Evolutionary conservation across 2,797 vertebrate species (phyloP).

Genomic region (Masticophis lateralis): DNA sequence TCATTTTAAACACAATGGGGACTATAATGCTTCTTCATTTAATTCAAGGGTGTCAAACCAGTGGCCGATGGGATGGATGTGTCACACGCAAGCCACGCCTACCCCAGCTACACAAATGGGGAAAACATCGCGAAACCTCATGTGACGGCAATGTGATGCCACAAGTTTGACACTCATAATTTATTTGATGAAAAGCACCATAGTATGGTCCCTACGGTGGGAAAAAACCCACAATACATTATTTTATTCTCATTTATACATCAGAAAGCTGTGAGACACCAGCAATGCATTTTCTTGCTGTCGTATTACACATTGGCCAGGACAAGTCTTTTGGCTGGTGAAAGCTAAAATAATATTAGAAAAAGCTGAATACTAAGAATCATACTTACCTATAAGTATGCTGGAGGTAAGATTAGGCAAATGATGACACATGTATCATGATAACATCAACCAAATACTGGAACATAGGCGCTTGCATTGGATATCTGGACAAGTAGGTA

Average conservation of each 20-base stretch:
- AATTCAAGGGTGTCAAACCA: no score
- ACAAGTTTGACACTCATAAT: no score
- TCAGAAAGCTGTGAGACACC: neutral
- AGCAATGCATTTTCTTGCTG: fast-evolving
- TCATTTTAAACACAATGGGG: neutral
- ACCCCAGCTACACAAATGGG: no score
- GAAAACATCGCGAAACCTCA: no score
- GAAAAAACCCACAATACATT: neutral
- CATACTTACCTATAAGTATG: neutral
- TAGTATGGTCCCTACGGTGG: neutral
- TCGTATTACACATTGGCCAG: fast-evolving
- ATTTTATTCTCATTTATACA: neutral
- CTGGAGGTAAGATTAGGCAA: no score
- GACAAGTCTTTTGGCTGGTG: fast-evolving
- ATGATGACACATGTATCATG: no score
- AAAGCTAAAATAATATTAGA: neutral
- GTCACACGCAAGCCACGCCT: no score
- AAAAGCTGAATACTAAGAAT: neutral
- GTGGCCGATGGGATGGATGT: fast-evolving
- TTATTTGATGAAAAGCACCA: fast-evolving
- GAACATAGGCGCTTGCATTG: neutral
- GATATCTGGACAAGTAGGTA: neutral
- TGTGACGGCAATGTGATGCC: no score
- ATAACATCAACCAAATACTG: neutral
- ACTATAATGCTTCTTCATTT: neutral